Percentiles rank a stretch among this genome's conserved stretches.
These are phyloP conservation scores for Tetramorium bicarinatum DNA, from an alignment of 2,888 invertebrate species.

Conservation along the genomic window DNA sequence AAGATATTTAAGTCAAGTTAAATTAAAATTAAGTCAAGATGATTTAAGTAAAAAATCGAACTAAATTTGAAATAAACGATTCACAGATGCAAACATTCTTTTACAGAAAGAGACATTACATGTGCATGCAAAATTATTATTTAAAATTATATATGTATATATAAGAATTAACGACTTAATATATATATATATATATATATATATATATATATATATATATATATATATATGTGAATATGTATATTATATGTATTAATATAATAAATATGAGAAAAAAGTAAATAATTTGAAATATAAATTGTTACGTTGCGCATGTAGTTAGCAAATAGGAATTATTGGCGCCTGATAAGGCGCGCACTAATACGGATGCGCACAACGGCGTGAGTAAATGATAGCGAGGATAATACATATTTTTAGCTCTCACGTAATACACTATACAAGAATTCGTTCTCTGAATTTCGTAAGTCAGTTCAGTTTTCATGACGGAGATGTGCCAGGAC, in stretches of 20 bases:
- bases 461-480: slow-evolving; percentile 35
- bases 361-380: background rate
- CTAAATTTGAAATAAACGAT: background rate
- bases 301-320: background rate
- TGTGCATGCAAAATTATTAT: background rate
- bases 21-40: background rate
- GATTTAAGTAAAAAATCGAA: background rate
- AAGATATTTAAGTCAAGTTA: background rate
- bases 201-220: too few relatives aligned
- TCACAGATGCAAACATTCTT: background rate
- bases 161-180: background rate
- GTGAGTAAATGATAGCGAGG: slow-evolving; percentile 23
- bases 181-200: too few relatives aligned
- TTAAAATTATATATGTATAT: background rate
- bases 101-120: background rate
- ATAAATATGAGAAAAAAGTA: background rate
- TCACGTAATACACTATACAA: slow-evolving; percentile 3
- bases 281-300: background rate
- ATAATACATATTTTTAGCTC: slow-evolving; percentile 49
- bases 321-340: slow-evolving; percentile 4
- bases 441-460: slow-evolving; percentile 41
- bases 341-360: background rate
- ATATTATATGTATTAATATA: background rate
- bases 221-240: background rate
- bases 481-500: background rate